Conservation (phyloP, 2,888 invertebrate genomes). For the Melanchra persicariae region DNA sequence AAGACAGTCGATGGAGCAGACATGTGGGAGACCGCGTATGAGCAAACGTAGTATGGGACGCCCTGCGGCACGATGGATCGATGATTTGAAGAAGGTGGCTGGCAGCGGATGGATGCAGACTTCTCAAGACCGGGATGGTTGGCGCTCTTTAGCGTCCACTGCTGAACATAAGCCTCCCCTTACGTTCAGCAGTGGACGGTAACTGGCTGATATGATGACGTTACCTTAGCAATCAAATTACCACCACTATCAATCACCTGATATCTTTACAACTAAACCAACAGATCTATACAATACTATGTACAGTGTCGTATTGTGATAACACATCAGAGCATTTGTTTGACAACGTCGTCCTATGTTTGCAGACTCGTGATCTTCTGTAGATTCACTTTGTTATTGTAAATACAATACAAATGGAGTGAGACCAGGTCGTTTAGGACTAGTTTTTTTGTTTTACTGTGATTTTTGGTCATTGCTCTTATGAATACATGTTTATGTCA, state of each 20-base stretch:
- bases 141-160: too few relatives aligned
- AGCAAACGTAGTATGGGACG: too few relatives aligned
- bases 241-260: constrained; percentile 1
- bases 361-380: constrained; percentile 38
- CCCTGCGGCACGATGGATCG: too few relatives aligned
- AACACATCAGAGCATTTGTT: constrained; percentile 18
- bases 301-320: constrained; percentile 6
- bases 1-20: too few relatives aligned
- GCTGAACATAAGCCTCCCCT: too few relatives aligned
- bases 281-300: not conserved
- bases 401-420: not conserved
- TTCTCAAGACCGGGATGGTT: too few relatives aligned
- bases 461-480: not conserved
- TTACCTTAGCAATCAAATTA: not conserved
- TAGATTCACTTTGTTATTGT: constrained; percentile 14
- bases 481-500: not conserved
- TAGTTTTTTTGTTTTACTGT: constrained; percentile 1
- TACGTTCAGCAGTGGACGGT: too few relatives aligned
- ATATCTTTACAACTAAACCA: not conserved
- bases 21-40: too few relatives aligned
- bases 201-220: too few relatives aligned
- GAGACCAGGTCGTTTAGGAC: constrained; percentile 7
- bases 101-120: too few relatives aligned
- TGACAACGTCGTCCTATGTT: constrained; percentile 14
- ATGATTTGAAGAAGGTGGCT: too few relatives aligned